phyloP scores from a whole-genome alignment of 2,113 vertebrate species.

The Rattus rattus region DNA sequence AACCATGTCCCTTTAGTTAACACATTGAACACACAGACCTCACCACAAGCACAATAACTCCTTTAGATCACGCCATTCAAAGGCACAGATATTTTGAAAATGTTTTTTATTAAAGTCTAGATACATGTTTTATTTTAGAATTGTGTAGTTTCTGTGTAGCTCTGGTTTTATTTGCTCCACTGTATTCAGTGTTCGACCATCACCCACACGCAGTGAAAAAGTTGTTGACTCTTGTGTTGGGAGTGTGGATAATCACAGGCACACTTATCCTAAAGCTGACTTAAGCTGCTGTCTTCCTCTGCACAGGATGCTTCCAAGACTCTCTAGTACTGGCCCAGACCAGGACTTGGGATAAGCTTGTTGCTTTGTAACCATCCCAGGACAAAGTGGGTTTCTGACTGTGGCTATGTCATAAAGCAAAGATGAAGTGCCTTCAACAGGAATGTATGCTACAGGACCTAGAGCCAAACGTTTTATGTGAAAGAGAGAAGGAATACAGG shows the following conservation, averaged over 20 bases:
- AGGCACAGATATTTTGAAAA: slow-evolving; percentile 29
- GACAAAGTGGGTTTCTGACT: neutral
- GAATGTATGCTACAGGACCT: neutral
- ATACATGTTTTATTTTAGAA: neutral
- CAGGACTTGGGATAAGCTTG: neutral
- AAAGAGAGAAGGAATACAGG: neutral
- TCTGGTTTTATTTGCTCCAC: neutral
- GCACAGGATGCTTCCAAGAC: neutral
- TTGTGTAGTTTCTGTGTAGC: neutral
- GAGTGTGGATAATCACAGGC: neutral
- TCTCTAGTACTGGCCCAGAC: neutral
- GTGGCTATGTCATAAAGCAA: neutral
- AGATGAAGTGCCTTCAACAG: neutral
- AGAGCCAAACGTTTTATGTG: neutral
- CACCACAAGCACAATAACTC: neutral
- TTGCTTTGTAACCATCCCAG: neutral
- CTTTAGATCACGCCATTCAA: neutral
- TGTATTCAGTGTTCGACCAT: neutral
- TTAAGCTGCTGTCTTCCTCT: neutral
- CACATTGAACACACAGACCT: neutral
- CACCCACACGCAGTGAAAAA: neutral
- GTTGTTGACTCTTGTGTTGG: neutral
- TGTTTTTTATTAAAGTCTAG: neutral
- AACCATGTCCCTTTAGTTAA: neutral
- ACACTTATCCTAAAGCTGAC: neutral